These are phyloP conservation scores for Malthinus seriepunctatus DNA, from an alignment of 2,888 invertebrate species.

Conservation along the genomic window DNA sequence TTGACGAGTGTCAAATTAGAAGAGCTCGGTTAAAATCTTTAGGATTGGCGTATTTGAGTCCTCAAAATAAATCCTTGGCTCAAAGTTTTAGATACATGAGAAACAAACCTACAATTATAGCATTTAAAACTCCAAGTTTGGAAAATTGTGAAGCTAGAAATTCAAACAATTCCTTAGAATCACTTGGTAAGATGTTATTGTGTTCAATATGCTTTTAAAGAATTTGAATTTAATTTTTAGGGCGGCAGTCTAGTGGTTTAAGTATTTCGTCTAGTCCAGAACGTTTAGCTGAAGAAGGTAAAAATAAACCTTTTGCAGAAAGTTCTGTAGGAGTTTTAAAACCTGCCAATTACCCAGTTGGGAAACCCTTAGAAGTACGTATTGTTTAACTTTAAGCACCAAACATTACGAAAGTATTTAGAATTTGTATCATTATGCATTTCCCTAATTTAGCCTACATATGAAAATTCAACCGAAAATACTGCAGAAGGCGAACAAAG, in stretches of 20 bases:
- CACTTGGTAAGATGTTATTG: constrained; percentile 55
- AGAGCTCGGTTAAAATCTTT: constrained; percentile 66
- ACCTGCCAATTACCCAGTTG: constrained; percentile 70
- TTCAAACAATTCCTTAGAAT: constrained; percentile 61
- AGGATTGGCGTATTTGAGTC: constrained; percentile 72
- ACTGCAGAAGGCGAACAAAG: no score
- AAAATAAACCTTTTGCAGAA: constrained; percentile 50
- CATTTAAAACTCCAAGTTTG: constrained; percentile 81
- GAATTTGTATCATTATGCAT: no score
- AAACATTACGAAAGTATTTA: no score
- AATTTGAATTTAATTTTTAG: constrained; percentile 30
- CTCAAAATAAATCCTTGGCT: constrained; percentile 78
- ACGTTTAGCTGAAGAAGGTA: constrained; percentile 65
- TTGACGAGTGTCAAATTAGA: constrained; percentile 69
- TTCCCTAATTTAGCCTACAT: no score
- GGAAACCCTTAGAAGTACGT: constrained; percentile 80
- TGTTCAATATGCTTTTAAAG: background rate
- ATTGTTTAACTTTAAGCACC: background rate
- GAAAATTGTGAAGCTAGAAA: constrained; percentile 68
- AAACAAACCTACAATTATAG: constrained; percentile 85
- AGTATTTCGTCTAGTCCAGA: constrained; percentile 56
- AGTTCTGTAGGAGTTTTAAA: constrained; percentile 43
- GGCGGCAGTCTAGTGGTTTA: constrained; percentile 44
- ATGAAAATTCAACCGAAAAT: no score
- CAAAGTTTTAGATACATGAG: constrained; percentile 91